Base-by-base conservation (phyloP, 92 coral and sea anemone genomes). In the Bergia puertoricense region DNA sequence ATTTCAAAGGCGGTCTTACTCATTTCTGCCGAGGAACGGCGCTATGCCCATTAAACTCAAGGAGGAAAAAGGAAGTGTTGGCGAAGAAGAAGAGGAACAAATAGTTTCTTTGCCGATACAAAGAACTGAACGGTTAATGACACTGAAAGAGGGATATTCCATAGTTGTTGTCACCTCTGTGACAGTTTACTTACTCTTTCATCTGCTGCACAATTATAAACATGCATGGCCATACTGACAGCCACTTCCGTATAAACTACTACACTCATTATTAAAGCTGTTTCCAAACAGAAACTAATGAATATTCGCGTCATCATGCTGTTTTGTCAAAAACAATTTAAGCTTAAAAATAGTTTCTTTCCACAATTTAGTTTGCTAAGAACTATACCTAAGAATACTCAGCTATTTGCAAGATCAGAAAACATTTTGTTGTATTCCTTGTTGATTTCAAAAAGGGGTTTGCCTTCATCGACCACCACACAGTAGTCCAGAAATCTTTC, bases 51-150 rank as follows among this genome's bases (percentile, higher is more conserved):
- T 84, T 5, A 15, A 16, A 0, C 41, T 84, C 67, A 84, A 69
- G 10, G 87, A 84, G 6, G 87, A 84, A 48, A 84, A 84, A 16
- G 79, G 87, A 48, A 23, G 8, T 14, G 15, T 2, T 51, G 77
- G 46, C 22, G 87, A 71, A 1, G 87, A 84, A 69, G 67, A n/a
- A 14, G 67, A 84, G 56, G 87, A 84, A 13, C 79, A 84, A 68
- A 5, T 57, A 16, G 3, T 45, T 71, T 18, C 18, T 44, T 18
- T n/a, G 48, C 48, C 44, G 11, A 20, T 18, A 38, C 79, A 44
- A 36, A 84, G 77, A 72, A 46, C 54, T 13, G 87, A 84, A 23
- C 59, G 20, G 40, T 23, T 57, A 71, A 71, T 71, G 45, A 14
- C 65, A 46, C 43, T 71, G 1, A 84, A 45, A 39, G 79, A 84